Percentiles rank a stretch among this genome's conserved stretches.
Evolutionary conservation across 2,888 invertebrate species (phyloP).

Genomic region (Scrobipalpa costella): DNA sequence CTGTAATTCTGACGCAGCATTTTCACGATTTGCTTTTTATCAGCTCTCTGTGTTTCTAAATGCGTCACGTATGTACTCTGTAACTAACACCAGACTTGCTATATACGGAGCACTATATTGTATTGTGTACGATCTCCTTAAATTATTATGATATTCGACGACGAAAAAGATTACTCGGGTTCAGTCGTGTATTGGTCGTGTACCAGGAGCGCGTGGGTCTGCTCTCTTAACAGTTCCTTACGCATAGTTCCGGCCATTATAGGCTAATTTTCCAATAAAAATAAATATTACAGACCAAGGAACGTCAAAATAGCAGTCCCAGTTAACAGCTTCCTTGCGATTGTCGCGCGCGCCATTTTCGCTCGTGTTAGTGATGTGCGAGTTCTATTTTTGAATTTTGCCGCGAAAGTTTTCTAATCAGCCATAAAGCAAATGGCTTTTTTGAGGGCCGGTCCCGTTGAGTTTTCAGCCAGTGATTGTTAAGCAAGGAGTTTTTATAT

Average conservation of each 20-base stretch:
- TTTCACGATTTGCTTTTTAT: conserved; percentile 37
- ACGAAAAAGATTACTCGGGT: conserved; percentile 56
- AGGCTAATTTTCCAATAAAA: conserved; percentile 77
- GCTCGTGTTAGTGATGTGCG: conserved; percentile 46
- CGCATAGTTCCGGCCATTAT: conserved; percentile 66
- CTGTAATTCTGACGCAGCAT: too few relatives aligned
- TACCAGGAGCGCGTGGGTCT: conserved; percentile 69
- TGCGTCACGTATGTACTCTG: conserved; percentile 46
- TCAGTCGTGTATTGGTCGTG: conserved; percentile 63
- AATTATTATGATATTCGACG: conserved; percentile 75
- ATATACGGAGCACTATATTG: conserved; percentile 50
- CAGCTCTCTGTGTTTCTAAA: conserved; percentile 49
- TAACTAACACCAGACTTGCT: conserved; percentile 53
- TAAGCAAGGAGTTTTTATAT: conserved; percentile 32
- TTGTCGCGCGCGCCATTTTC: conserved; percentile 54
- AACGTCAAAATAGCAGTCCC: conserved; percentile 67
- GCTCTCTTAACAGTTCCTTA: conserved; percentile 48
- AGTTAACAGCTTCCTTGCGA: conserved; percentile 58
- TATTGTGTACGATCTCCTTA: conserved; percentile 58
- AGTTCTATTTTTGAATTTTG: conserved; percentile 64
- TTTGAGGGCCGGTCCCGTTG: conserved; percentile 42
- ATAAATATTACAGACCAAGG: conserved; percentile 66
- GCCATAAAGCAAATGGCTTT: conserved; percentile 54
- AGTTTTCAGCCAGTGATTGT: conserved; percentile 46
- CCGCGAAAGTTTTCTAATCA: conserved; percentile 55